Conservation (phyloP, 2,113 vertebrate genomes). For the Spea bombifrons region DNA sequence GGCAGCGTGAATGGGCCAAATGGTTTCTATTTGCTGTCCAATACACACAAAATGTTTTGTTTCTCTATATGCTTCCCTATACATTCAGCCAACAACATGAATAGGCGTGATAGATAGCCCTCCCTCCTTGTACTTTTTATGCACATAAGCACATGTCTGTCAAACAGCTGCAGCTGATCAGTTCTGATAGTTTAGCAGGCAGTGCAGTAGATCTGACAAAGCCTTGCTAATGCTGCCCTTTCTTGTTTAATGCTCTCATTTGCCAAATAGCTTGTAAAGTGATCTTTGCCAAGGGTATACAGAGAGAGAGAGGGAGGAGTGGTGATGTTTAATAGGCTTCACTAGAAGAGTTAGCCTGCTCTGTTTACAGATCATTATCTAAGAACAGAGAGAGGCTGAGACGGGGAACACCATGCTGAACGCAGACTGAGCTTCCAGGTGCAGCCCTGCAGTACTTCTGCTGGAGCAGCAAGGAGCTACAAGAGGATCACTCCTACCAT, state of each 20-base stretch:
- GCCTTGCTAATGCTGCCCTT: slow-evolving; percentile 53
- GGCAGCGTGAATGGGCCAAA: too few species aligned
- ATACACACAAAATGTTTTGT: too few species aligned
- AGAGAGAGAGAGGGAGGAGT: slow-evolving; percentile 48
- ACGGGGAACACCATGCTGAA: slow-evolving; percentile 52
- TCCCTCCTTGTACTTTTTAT: slow-evolving; percentile 58
- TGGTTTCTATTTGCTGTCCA: too few species aligned
- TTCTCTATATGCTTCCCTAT: too few species aligned
- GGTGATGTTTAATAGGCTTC: slow-evolving; percentile 62
- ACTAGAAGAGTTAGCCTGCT: slow-evolving; percentile 58
- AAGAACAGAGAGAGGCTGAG: slow-evolving; percentile 51
- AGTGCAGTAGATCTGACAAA: slow-evolving; percentile 58
- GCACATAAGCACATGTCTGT: slow-evolving; percentile 66
- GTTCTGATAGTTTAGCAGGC: slow-evolving; percentile 70
- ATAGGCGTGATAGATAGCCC: slow-evolving; percentile 56
- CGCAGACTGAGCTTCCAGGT: slow-evolving; percentile 51
- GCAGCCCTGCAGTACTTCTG: slow-evolving; percentile 46
- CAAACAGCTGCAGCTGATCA: slow-evolving; percentile 69
- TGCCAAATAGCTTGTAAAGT: slow-evolving; percentile 56
- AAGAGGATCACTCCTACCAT: not conserved
- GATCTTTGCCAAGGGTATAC: slow-evolving; percentile 60
- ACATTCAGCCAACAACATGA: slow-evolving; percentile 47
- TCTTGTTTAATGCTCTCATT: slow-evolving; percentile 53
- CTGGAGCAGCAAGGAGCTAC: slow-evolving; percentile 12
- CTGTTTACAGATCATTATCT: slow-evolving; percentile 63